A percentile compares a stretch with the other conserved stretches of the same genome.
Evolutionary conservation across 2,113 vertebrate genomes (phyloP).

Genomic region (Microtus pennsylvanicus): DNA sequence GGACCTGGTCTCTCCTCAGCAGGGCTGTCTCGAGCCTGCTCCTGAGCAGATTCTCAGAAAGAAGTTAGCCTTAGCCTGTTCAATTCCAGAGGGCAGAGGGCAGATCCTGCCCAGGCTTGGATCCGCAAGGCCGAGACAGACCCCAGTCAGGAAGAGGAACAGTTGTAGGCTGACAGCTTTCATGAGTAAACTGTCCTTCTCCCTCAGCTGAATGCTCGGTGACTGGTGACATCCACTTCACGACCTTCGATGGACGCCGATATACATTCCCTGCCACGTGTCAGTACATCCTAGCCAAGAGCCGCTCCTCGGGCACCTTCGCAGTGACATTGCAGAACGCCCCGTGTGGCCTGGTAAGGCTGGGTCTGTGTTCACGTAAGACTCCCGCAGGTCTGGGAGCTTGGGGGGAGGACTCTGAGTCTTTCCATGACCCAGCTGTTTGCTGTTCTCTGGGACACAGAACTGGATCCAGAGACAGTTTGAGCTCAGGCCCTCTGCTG

Average conservation of each 20-base stretch:
- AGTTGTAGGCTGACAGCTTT: not conserved
- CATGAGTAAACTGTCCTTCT: not conserved
- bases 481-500: not conserved
- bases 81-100: not conserved
- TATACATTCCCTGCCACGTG: slow-evolving; percentile 95
- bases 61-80: not conserved
- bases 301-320: slow-evolving; percentile 91
- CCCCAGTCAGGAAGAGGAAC: not conserved
- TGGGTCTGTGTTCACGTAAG: not conserved
- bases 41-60: not conserved
- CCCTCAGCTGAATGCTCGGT: slow-evolving; percentile 95
- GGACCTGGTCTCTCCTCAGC: not conserved
- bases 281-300: slow-evolving; percentile 96
- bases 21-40: not conserved
- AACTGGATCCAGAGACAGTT: not conserved
- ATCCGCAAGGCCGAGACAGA: not conserved
- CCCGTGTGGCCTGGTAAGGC: slow-evolving; percentile 93
- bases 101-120: too few species aligned
- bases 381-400: not conserved
- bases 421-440: not conserved
- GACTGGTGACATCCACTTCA: slow-evolving; percentile 95
- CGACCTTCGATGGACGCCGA: slow-evolving; percentile 94
- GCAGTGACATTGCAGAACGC: slow-evolving; percentile 93
- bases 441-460: not conserved
- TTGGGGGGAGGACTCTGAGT: not conserved